Evolutionary conservation across 2,797 vertebrate species (phyloP), one percentile per base, ranked within the genome.

Genomic region (Chloroceryle inda): DNA sequence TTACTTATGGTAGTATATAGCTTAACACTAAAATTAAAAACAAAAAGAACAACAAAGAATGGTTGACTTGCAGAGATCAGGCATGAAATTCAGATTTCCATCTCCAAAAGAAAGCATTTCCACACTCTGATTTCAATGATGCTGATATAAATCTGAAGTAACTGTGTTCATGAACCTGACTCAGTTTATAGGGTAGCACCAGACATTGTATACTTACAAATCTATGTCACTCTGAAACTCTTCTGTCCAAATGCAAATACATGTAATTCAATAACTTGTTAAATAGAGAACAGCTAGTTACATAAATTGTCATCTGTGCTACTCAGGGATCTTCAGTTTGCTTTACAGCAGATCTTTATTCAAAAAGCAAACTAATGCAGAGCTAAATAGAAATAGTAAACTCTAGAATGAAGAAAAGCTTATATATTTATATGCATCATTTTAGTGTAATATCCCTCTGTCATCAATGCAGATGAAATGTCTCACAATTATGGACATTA

Each of bases 21-120:
- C 31, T 45, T 91, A 85, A 83, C 66, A 78, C n/a, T 58, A 59
- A 91, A 89, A 73, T 68, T 85, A 88, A 91, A 82, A 66, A 47
- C 23, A 13, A 13, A 24, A 24, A 24, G 5, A 24, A 47, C 37
- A 95, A 89, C 92, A 19, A 17, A 27, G 47, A 49, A 49, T 49
- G 26, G 40, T 67, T 94, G 75, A 44, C 58, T 92, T 68, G 56
- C 50, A 88, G 67, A 88, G 12, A 35, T 63, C 20, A 83, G 72
- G 13, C 38, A 68, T 87, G 75, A 94, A 71, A 87, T 81, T 81
- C 49, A 91, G 68, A 45, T 58, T 69, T 64, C 63, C 45, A 2
- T 92, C 93, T 79, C 58, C 24, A 44, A 89, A 92, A 88, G 71
- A 77, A 59, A 74, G 21, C 8, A 37, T 24, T 23, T 42, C 59